Evolutionary conservation across 2,797 vertebrate species (phyloP), one percentile per base, ranked within the genome.

Genomic region (Sphaeramia orbicularis): DNA sequence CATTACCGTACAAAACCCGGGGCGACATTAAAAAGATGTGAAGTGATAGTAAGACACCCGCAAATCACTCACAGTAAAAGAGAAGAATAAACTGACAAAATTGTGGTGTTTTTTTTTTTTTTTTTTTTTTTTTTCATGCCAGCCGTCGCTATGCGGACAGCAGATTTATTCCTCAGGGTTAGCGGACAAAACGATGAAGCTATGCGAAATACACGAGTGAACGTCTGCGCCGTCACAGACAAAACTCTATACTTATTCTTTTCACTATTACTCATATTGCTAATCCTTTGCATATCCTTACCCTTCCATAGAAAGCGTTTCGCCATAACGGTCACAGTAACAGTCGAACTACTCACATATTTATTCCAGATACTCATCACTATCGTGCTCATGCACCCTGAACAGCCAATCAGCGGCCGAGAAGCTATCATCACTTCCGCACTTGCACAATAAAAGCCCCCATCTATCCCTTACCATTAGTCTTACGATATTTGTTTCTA

Each of bases 381-480:
- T 30, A 30, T 30, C 27, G 27, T 35, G 32, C 32, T 35, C 4
- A 32, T 35, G 32, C 32, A 35, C 9, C 7, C 7, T 1, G 0
- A 10, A 0, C 44, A 45, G 54, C 61, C 69, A 32, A 70, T 73
- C 72, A 56, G 51, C 15, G 0, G 3, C n/a, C 53, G 4, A 7
- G 3, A 36, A 6, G 2, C 3, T 0, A 1, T 10, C 24, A 14
- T 21, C 56, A 36, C 14, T 67, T 84, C 78, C 82, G 71, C 2
- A 10, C n/a, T 51, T 58, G 44, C 35, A 15, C 7, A 51, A 51
- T 58, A 65, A 60, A 1, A 66, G 24, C 6, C 27, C 7, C 10
- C 32, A 30, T 30, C 27, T 4, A 8, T 6, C 27, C 27, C 27
- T 30, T 30, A 30, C 5, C 27, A 8, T 30, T 27, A 8, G 27